Base-by-base conservation (phyloP, 2,113 vertebrate genomes). In the Parus major region DNA sequence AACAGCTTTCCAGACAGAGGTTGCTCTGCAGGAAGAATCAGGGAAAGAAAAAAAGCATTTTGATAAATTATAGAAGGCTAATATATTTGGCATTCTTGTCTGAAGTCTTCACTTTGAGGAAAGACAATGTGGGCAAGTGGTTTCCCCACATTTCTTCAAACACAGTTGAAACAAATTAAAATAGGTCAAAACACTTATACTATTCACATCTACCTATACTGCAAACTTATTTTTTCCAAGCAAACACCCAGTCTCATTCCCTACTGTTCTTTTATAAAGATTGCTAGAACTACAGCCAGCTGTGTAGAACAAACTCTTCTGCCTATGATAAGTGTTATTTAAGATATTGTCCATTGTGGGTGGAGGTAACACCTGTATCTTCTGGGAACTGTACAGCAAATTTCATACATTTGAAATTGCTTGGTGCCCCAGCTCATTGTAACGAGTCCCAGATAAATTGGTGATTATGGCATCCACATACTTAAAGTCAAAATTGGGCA, bases 1-100 rank as follows among this genome's bases (percentile, higher is more conserved):
- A 95, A 88, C 55, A 94, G 77, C 69, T 88, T 92, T 88, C 93
- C 72, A 90, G 68, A 71, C 71, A 95, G 92, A 88, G 94, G 80
- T 78, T 92, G 35, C 29, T 92, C 76, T 66, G 68, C 76, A 63
- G 64, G 52, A 79, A 88, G 69, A 88, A 69, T 60, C 19, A 16
- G 39, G 11, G 1, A 5, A 3, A 15, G 20, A 10, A 20, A 31
- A 22, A 33, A 29, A 10, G 14, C 60, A 33, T 77, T 94, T 90
- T 95, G 76, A 83, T 63, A 52, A 55, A 61, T 90, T 90, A 66
- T 68, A 85, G 71, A 75, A 81, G 22, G 41, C 46, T 86, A 76
- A 53, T 86, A 61, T 92, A 82, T 88, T 83, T 92, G 68, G 36
- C 73, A 78, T 90, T 71, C 73, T 87, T 86, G 64, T 86, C 86